Evolutionary conservation across 2,888 invertebrate species (phyloP).

Genomic region (Erebia epiphron): DNA sequence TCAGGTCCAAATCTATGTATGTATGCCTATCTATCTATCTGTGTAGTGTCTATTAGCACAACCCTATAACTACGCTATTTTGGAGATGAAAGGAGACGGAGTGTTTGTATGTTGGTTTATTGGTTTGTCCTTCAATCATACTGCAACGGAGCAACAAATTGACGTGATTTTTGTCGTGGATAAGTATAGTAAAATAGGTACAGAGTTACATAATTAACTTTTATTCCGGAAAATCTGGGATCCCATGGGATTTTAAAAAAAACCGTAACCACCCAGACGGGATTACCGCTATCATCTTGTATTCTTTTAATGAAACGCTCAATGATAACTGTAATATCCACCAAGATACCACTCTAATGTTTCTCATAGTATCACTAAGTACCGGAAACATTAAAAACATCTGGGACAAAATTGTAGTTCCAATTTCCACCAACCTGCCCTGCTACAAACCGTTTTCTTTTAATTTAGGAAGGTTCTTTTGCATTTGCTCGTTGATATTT

Average conservation of each 20-base stretch:
- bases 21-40: too few relatives aligned
- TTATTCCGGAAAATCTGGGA: not conserved
- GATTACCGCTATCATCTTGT: not conserved
- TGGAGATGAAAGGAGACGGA: too few relatives aligned
- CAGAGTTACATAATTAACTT: not conserved
- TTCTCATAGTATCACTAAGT: not conserved
- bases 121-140: too few relatives aligned
- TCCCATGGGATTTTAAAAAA: not conserved
- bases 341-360: not conserved
- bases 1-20: too few relatives aligned
- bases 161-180: not conserved
- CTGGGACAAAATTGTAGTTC: not conserved
- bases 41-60: too few relatives aligned
- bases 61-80: too few relatives aligned
- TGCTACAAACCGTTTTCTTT: not conserved
- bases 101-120: too few relatives aligned
- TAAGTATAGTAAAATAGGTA: not conserved
- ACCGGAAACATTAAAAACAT: slow-evolving; percentile 3
- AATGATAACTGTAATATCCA: not conserved
- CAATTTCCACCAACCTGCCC: not conserved
- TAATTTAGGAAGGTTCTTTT: not conserved
- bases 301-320: too few relatives aligned
- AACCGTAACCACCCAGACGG: not conserved
- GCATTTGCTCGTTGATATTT: not conserved
- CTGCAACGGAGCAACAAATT: not conserved